Conservation (phyloP, 2,888 invertebrate genomes). For the Amblyjoppa proteus region DNA sequence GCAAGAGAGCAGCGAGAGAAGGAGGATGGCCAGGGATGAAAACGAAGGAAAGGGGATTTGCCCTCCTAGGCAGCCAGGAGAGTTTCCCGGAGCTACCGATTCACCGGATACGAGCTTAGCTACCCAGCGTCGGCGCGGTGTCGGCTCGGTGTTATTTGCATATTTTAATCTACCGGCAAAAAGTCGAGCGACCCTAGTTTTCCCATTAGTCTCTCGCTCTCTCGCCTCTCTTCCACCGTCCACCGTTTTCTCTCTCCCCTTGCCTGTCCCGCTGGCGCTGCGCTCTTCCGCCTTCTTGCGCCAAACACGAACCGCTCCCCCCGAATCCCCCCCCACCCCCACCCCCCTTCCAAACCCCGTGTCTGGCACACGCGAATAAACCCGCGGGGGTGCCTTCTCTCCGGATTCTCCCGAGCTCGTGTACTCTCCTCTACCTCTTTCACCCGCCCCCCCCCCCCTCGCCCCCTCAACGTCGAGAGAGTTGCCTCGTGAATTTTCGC, state of each 20-base stretch:
- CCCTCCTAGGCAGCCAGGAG: conserved; percentile 23
- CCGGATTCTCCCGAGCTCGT: conserved; percentile 12
- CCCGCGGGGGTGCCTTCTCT: conserved; percentile 27
- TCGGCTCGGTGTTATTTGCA: conserved; percentile 78
- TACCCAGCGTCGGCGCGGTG: conserved; percentile 48
- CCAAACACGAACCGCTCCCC: conserved; percentile 20
- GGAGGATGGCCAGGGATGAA: conserved; percentile 8
- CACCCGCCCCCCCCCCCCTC: not conserved
- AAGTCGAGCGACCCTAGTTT: conserved; percentile 72
- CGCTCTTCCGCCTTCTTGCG: conserved; percentile 63
- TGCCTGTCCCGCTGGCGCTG: conserved; percentile 60
- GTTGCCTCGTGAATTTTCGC: conserved; percentile 48
- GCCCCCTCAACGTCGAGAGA: conserved; percentile 20
- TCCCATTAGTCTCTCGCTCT: conserved; percentile 69
- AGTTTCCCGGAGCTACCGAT: conserved; percentile 28
- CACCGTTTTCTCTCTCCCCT: conserved; percentile 8
- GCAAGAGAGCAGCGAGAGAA: conserved; percentile 27
- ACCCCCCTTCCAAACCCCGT: not conserved
- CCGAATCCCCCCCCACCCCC: not conserved
- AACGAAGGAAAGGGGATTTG: conserved; percentile 50
- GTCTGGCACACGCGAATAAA: conserved; percentile 54
- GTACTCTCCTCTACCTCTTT: not conserved
- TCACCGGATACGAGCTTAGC: conserved; percentile 66
- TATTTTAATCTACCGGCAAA: conserved; percentile 82
- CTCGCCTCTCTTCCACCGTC: not conserved